Base-by-base conservation (phyloP, 1,140 invertebrate genomes). In the Lamellibrachia luymesi region DNA sequence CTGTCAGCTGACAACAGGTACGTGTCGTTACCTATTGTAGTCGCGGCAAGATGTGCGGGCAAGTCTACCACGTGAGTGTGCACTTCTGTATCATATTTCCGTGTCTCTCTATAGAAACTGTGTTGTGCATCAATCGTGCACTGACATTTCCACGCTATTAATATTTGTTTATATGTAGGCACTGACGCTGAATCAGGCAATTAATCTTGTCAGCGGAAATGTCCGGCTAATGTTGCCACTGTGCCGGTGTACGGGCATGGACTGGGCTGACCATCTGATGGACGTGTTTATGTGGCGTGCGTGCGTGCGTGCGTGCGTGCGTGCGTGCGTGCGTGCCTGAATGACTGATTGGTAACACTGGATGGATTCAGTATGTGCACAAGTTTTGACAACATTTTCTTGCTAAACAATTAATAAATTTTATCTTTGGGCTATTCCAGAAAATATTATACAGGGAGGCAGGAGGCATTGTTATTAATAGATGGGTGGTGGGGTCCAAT, bases 101-200 rank as follows among this genome's bases (percentile, higher is more conserved):
- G 64, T 80, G 64, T 22, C 64, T 80, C 64, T 22, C 64, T 22
- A 80, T 80, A 80, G 64, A 80, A 80, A 80, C 17, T 2, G 64
- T 17, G 64, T 80, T 22, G 64, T 2, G 64, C 64, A 80, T 80
- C 64, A 80, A 80, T 80, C 64, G 64, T 80, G 64, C 64, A 1
- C 64, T 80, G 64, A 80, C 64, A 22, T 80, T 80, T 80, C 13
- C 64, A 1, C 0, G 13, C 64, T 80, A 80, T 80, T 80, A 80
- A 80, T 80, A 80, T 80, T 80, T 80, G 64, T 80, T 80, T 92
- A n/a, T 52, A 52, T 92, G 51, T 92, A 92, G 51, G 51, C 92
- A n/a, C 51, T 50, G 7, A 51, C 7, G 49, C 51, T 92, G 27
- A 92, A 51, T 92, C 92, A 52, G 27, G 50, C 64, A 92, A 64